Percentiles rank a stretch among this genome's conserved stretches.
phyloP scores from a whole-genome alignment of 1,140 invertebrate genomes.

The Pseudomyrmex concolor region DNA sequence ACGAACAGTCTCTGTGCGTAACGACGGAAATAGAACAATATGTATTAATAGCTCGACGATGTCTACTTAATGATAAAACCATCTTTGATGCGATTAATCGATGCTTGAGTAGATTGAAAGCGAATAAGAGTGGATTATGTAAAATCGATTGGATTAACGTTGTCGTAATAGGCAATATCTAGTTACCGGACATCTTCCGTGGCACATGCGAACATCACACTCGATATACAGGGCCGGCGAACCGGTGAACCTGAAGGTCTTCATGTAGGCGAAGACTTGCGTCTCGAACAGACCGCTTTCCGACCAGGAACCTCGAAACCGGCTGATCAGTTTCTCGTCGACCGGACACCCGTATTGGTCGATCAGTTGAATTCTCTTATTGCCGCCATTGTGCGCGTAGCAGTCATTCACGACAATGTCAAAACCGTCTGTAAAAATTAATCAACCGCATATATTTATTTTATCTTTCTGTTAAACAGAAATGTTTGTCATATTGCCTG shows the following conservation, averaged over 20 bases:
- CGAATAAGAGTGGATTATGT: background rate
- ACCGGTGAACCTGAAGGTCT: slow-evolving; percentile 97
- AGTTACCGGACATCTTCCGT: slow-evolving; percentile 95
- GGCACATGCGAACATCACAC: slow-evolving; percentile 97
- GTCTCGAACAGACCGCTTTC: slow-evolving; percentile 96
- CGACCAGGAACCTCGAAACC: slow-evolving; percentile 96
- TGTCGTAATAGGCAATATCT: background rate
- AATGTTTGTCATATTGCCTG: no score
- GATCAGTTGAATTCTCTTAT: slow-evolving; percentile 95
- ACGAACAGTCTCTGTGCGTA: background rate
- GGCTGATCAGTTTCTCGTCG: slow-evolving; percentile 96
- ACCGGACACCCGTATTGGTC: slow-evolving; percentile 97
- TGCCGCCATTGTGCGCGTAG: slow-evolving; percentile 96
- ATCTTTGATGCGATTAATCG: background rate
- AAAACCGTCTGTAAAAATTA: slow-evolving; percentile 91
- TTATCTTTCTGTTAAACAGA: no score
- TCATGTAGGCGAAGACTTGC: slow-evolving; percentile 97
- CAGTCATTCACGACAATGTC: slow-evolving; percentile 98
- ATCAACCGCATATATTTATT: no score
- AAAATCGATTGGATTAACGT: no score
- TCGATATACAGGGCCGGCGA: slow-evolving; percentile 97
- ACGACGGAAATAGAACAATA: background rate
- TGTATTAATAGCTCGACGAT: background rate
- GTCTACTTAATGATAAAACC: background rate
- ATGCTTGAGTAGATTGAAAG: background rate